phyloP scores from a whole-genome alignment of 2,797 vertebrate genomes.

The Rhynchonycteris naso region DNA sequence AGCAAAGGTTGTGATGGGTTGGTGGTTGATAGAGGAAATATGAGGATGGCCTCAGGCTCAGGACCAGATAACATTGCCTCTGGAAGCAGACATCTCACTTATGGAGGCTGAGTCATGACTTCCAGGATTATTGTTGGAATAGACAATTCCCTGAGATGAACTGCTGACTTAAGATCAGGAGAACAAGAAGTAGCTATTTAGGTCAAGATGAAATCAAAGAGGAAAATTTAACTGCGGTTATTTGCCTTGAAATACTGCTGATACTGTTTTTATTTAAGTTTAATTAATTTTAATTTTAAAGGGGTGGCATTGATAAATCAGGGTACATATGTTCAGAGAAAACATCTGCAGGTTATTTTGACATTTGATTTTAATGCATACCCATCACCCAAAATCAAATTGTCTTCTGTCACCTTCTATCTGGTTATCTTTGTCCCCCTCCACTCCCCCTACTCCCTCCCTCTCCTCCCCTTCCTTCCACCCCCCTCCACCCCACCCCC shows the following conservation, averaged over 20 bases:
- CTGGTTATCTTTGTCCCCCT: too few relatives aligned
- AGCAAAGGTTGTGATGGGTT: not conserved
- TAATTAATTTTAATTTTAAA: too few relatives aligned
- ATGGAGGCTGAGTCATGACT: not conserved
- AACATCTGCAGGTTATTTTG: too few relatives aligned
- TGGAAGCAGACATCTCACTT: not conserved
- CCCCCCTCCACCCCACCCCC: too few relatives aligned
- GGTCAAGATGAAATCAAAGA: not conserved
- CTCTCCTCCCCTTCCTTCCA: too few relatives aligned
- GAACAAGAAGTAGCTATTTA: not conserved
- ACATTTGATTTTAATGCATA: too few relatives aligned
- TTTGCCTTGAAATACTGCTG: not conserved
- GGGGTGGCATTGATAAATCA: too few relatives aligned
- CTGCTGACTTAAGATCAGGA: not conserved
- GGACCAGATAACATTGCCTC: too few relatives aligned
- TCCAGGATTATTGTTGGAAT: not conserved
- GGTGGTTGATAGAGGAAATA: not conserved
- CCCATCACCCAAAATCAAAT: too few relatives aligned
- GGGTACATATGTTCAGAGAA: too few relatives aligned
- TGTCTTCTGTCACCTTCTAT: too few relatives aligned
- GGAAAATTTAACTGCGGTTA: not conserved
- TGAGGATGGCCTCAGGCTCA: not conserved
- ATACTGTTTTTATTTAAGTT: not conserved
- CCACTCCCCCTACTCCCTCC: too few relatives aligned
- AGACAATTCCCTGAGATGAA: not conserved